Conservation (phyloP, 2,113 vertebrate genomes). For the Mobula hypostoma region DNA sequence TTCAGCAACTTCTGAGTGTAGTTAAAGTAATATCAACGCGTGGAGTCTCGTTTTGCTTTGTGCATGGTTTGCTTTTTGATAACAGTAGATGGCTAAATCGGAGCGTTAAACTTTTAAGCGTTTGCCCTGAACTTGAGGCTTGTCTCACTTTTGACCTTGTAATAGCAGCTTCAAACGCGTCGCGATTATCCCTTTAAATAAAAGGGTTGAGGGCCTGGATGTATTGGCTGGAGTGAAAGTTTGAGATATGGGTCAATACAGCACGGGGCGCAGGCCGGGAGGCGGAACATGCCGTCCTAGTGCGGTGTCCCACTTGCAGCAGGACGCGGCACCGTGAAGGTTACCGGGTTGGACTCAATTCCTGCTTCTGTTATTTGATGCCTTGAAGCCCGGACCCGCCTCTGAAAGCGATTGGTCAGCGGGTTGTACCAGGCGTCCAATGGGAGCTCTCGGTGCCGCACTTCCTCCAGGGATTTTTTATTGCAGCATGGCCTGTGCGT, state of each 20-base stretch:
- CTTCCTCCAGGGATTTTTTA: too few species aligned
- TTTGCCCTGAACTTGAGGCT: neutral
- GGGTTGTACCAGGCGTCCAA: neutral
- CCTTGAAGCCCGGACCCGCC: neutral
- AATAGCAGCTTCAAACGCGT: neutral
- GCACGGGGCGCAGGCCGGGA: too few species aligned
- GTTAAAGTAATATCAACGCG: too few species aligned
- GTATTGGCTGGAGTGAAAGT: neutral
- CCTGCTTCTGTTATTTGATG: neutral
- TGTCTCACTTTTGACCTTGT: neutral
- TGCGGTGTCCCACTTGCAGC: neutral
- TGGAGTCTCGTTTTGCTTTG: too few species aligned
- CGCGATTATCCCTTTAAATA: neutral
- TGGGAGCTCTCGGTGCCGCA: too few species aligned
- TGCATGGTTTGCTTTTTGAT: too few species aligned
- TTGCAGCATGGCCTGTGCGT: too few species aligned
- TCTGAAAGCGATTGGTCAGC: neutral
- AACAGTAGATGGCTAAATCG: neutral
- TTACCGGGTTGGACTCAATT: neutral
- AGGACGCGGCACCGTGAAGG: neutral
- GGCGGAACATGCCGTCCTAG: too few species aligned
- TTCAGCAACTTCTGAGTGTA: too few species aligned
- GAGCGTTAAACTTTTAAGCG: neutral
- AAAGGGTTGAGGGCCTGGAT: neutral
- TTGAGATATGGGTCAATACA: neutral